Conservation (phyloP, 2,797 vertebrate genomes). For the Tragopan temminckii region DNA sequence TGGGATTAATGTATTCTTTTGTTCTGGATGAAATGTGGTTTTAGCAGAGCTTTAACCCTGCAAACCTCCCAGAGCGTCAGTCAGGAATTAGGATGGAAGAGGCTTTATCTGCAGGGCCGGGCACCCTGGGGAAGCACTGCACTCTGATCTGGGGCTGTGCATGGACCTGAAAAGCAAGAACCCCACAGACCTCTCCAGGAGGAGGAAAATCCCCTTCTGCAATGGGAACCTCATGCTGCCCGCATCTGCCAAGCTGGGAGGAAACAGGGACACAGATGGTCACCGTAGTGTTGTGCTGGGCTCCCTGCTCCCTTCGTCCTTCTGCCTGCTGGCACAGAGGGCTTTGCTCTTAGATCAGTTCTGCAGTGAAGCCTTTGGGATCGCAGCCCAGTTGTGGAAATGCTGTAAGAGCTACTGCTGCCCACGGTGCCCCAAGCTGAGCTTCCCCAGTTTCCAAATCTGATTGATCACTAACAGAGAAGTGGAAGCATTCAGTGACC, state of each 20-base stretch:
- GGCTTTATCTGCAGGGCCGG: background rate
- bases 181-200: too few relatives aligned
- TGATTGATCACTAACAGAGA: background rate
- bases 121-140: background rate
- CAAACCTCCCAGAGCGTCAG: background rate
- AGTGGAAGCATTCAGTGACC: background rate
- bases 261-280: slow-evolving; percentile 50
- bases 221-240: accelerated
- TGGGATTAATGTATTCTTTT: slow-evolving; percentile 13
- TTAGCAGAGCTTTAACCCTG: slow-evolving; percentile 36
- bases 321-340: background rate
- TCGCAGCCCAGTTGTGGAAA: background rate
- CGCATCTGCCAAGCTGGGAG: slow-evolving; percentile 37
- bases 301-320: slow-evolving; percentile 6
- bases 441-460: background rate
- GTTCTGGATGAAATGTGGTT: background rate
- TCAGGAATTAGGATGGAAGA: background rate
- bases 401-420: background rate
- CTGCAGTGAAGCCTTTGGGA: background rate
- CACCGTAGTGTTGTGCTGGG: slow-evolving; percentile 20
- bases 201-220: background rate
- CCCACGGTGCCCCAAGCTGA: background rate
- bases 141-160: background rate
- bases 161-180: too few relatives aligned
- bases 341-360: slow-evolving; percentile 40